Evolutionary conservation across 2,113 vertebrate genomes (phyloP), one percentile per base, ranked within the genome.

Genomic region (Siniperca chuatsi): DNA sequence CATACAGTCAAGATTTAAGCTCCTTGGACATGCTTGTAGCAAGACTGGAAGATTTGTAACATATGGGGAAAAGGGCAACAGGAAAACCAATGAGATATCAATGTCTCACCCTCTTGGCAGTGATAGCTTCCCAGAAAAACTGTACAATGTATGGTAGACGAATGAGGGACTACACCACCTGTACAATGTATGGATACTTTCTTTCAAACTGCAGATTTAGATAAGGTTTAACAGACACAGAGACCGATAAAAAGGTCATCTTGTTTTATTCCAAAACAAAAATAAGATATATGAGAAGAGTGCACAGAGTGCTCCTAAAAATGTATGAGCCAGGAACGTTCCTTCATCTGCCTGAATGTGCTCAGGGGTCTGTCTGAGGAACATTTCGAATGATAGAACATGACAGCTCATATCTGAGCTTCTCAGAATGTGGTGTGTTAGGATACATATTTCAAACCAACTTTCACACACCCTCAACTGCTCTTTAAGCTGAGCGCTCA

Each of bases 401-500:
- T 76, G 91, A 88, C 89, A 82, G 82, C 84, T 90, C 82, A 84
- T 87, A 81, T 79, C 79, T 61, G 8, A 72, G 44, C 33, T 58
- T 68, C 78, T 79, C 68, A 11, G 11, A 83, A 82, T 61, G 79
- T 20, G 68, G 16, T 23, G 82, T 62, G 66, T 87, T 72, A 40
- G 37, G 76, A 82, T 77, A 78, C 85, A 87, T 88, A 86, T 90
- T 92, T 90, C 82, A 89, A 79, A 78, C 73, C 29, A 33, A 82
- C 89, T 78, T 78, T 81, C 74, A 55, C 81, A 82, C 87, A 87
- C n/a, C 65, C 60, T 80, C 72, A 62, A 35, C 42, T 57, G 75
- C 65, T 85, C 72, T 84, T 87, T 74, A 71, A 79, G 62, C 20
- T 8, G 57, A 68, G 67, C 29, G 75, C 87, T 77, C 78, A 67